phyloP scores from a whole-genome alignment of 2,888 invertebrate species.

The Noctua comes region DNA sequence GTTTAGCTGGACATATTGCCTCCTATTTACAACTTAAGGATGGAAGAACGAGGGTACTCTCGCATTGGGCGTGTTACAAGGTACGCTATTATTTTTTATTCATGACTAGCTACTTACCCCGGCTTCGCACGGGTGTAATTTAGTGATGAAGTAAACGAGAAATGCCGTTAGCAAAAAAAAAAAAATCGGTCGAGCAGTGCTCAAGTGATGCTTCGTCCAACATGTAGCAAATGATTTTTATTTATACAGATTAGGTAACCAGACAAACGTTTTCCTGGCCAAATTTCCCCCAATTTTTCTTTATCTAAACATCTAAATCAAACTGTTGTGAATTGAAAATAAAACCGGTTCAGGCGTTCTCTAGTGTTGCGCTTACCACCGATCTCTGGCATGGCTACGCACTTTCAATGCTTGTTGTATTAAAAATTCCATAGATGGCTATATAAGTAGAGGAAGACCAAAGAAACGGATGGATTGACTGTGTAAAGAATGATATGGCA shows the following conservation, averaged over 20 bases:
- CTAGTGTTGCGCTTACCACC: background rate
- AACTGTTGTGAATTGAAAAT: too few relatives aligned
- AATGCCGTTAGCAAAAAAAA: background rate
- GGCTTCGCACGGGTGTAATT: background rate
- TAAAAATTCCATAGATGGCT: background rate
- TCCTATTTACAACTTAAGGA: slow-evolving; percentile 96
- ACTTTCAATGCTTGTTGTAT: background rate
- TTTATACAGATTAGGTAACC: too few relatives aligned
- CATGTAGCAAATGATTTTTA: background rate
- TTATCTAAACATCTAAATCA: too few relatives aligned
- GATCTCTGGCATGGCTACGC: background rate
- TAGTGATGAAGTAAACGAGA: background rate
- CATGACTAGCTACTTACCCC: background rate
- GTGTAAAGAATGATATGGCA: too few relatives aligned
- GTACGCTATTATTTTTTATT: slow-evolving; percentile 83
- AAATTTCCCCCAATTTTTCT: too few relatives aligned
- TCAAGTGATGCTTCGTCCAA: background rate
- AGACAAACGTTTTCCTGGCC: too few relatives aligned
- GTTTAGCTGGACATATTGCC: slow-evolving; percentile 96
- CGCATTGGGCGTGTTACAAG: slow-evolving; percentile 99
- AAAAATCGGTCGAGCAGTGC: background rate
- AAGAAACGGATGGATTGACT: too few relatives aligned
- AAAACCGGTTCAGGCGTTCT: too few relatives aligned
- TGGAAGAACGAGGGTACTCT: slow-evolving; percentile 96
- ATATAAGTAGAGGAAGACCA: too few relatives aligned